These are phyloP conservation scores for Eubucco bourcierii DNA, from an alignment of 2,113 vertebrate species.

Conservation along the genomic window DNA sequence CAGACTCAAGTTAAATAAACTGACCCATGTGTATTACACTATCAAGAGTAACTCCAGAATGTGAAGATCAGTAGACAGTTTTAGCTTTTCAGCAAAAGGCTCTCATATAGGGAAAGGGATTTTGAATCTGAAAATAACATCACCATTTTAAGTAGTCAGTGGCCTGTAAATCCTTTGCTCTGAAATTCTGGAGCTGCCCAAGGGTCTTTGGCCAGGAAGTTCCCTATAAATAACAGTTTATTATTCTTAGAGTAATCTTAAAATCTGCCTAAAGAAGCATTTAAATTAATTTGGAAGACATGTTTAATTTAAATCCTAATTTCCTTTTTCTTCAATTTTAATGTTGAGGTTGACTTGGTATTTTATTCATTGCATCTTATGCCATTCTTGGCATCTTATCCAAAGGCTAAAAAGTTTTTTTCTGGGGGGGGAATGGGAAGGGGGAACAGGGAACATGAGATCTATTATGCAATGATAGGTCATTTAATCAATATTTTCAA, in stretches of 20 bases:
- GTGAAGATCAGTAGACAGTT: neutral
- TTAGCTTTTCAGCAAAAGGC: neutral
- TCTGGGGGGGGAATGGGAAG: neutral
- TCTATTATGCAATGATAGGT: neutral
- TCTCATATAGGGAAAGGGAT: neutral
- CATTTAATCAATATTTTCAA: conserved; percentile 39
- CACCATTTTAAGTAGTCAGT: neutral
- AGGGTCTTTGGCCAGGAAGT: neutral
- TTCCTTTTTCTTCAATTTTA: neutral
- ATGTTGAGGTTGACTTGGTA: neutral
- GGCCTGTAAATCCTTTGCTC: conserved; percentile 18
- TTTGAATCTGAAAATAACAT: conserved; percentile 20
- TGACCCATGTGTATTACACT: neutral
- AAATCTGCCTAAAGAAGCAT: conserved; percentile 50
- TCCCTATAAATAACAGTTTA: conserved; percentile 29
- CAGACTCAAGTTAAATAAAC: conserved; percentile 30
- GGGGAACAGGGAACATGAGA: neutral
- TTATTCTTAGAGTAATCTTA: conserved; percentile 35
- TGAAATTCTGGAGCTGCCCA: neutral
- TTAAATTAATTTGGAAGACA: neutral
- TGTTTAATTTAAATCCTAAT: neutral
- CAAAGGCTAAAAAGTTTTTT: neutral
- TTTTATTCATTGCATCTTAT: neutral
- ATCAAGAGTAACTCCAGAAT: conserved; percentile 10
- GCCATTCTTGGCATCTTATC: neutral